These are phyloP conservation scores for Yponomeuta malinellus DNA, from an alignment of 2,888 invertebrate species.

Conservation along the genomic window DNA sequence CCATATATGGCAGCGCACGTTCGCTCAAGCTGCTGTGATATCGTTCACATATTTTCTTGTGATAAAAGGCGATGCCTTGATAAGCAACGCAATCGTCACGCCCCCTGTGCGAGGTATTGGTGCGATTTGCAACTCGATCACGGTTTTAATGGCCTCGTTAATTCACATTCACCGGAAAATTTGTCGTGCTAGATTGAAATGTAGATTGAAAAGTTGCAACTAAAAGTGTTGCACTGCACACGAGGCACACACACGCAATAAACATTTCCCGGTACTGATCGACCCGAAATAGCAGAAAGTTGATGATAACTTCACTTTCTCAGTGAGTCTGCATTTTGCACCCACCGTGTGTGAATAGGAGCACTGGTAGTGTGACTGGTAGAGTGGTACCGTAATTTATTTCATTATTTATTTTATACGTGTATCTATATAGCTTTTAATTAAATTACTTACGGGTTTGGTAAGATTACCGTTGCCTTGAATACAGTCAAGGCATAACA, in stretches of 20 bases:
- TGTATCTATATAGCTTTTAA: too few relatives aligned
- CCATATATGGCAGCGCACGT: slow-evolving; percentile 84
- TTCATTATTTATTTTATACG: background rate
- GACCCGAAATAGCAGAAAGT: background rate
- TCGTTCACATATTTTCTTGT: slow-evolving; percentile 41
- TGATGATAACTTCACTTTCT: slow-evolving; percentile 3
- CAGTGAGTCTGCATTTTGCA: slow-evolving; percentile 6
- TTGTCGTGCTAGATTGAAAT: background rate
- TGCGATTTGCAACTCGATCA: background rate
- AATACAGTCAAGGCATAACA: too few relatives aligned
- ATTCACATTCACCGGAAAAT: background rate
- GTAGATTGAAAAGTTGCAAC: too few relatives aligned
- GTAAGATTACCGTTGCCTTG: too few relatives aligned
- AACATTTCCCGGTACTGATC: background rate
- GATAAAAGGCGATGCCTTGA: slow-evolving; percentile 49
- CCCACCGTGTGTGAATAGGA: background rate
- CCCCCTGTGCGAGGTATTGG: slow-evolving; percentile 8
- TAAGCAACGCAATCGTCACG: slow-evolving; percentile 29
- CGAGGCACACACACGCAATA: too few relatives aligned
- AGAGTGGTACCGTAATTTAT: background rate
- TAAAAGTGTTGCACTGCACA: too few relatives aligned
- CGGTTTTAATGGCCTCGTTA: background rate
- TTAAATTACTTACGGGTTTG: too few relatives aligned
- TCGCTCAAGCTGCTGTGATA: slow-evolving; percentile 25
- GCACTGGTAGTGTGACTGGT: too few relatives aligned